Evolutionary conservation across 2,797 vertebrate genomes (phyloP).

Genomic region (Sebastiscus tertius): DNA sequence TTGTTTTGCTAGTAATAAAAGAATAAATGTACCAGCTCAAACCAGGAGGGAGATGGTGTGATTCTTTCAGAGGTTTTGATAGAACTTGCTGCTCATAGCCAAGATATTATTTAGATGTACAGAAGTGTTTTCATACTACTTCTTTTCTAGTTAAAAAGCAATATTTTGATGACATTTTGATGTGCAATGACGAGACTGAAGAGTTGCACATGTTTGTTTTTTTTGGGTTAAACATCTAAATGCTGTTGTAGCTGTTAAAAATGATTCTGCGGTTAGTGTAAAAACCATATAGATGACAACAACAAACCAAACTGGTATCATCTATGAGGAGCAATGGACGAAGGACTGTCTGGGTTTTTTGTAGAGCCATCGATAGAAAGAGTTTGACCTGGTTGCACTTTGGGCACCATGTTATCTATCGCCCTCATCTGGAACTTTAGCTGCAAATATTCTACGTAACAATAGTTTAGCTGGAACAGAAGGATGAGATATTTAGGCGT

Average conservation of each 20-base stretch:
- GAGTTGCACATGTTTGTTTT: conserved; percentile 86
- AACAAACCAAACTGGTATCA: conserved; percentile 90
- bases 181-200: conserved; percentile 83
- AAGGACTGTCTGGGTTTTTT: conserved; percentile 85
- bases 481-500: conserved; percentile 40
- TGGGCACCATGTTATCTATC: conserved; percentile 44
- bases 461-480: conserved; percentile 78
- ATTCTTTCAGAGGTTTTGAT: conserved; percentile 81
- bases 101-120: conserved; percentile 55
- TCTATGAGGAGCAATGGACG: conserved; percentile 80
- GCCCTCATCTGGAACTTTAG: conserved; percentile 53
- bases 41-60: conserved; percentile 56
- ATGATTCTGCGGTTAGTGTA: conserved; percentile 88
- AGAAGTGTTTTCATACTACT: conserved; percentile 69
- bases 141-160: conserved; percentile 89
- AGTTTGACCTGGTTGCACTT: conserved; percentile 67
- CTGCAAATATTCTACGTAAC: conserved; percentile 49
- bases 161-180: conserved; percentile 78
- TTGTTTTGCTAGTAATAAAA: conserved; percentile 20
- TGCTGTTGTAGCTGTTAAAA: conserved; percentile 89
- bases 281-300: conserved; percentile 83
- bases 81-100: conserved; percentile 79
- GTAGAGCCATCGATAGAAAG: conserved; percentile 41
- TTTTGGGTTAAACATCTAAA: conserved; percentile 89
- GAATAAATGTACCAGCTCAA: conserved; percentile 69